Evolutionary conservation across 1,140 invertebrate genomes (phyloP), one percentile per base, ranked within the genome.

Genomic region (Sitophilus oryzae): DNA sequence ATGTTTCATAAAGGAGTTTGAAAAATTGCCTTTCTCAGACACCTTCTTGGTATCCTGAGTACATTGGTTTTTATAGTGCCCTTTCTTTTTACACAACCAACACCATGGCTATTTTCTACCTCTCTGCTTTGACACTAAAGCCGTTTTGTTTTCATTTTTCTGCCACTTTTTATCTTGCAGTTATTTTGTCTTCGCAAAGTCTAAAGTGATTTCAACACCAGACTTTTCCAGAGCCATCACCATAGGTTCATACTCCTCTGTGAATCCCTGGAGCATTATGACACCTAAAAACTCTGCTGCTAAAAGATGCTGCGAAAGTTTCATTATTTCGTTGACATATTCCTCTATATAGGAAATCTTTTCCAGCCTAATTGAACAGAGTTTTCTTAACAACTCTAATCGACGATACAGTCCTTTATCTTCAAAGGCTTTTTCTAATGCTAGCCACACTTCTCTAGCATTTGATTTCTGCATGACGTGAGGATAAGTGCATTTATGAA

Each of bases 221-320:
- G 68, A 66, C 61, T 65, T 69, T 56, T 69, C 65, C 16, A 71
- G 43, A 0, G 64, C 68, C 64, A 69, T 67, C 18, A 68, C 64
- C 63, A 70, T 67, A 5, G 67, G 64, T 14, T 58, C 54, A 60
- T 66, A 67, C 15, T 67, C 47, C 48, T 58, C 60, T 23, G 65
- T 48, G 11, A 67, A 48, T 6, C 61, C 63, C 23, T 52, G 54
- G 9, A 69, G 36, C 62, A 69, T 65, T 14, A 64, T 51, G 38
- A 53, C 62, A n/a, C 38, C 61, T 14, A 62, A 22, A 44, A 67
- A 53, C 41, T 66, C 59, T 43, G 65, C 59, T 40, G 63, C 63
- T 2, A 71, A 5, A 11, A 57, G 37, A 43, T 53, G 22, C 21
- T 54, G 51, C 2, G 56, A 55, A 4, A 59, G 35, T 22, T 21